Base-by-base conservation (phyloP, 2,888 invertebrate species). In the Hydroisotoma schaefferi region DNA sequence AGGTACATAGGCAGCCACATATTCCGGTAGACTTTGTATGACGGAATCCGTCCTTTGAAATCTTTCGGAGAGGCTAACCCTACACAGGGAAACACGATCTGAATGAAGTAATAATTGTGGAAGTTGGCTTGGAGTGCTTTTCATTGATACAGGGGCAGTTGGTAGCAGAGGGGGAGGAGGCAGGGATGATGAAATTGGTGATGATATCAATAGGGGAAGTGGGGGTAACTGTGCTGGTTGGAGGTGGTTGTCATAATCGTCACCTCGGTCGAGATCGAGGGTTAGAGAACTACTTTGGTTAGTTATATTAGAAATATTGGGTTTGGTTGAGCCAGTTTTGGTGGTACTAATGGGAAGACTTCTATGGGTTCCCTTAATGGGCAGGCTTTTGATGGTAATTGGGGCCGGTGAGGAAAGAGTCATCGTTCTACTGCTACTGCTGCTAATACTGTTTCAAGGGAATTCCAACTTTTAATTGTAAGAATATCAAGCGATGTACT, bases 41-140 rank as follows among this genome's bases (percentile, higher is more conserved):
- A 74, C 68, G 6, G 66, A 65, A 67, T 79, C 78, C 4, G 80
- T 79, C 47, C 69, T 65, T 26, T 73, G 67, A 68, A 80, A 80
- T 22, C 75, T 73, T 40, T 70, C 66, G 37, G 74, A 72, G 22
- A 80, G 70, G 12, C 65, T 67, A n/a, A 73, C 71, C 67, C 80
- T 80, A 74, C 51, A 76, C 73, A 38, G 5, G 22, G 62, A 62
- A 56, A 44, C 51, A 53, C 26, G 53, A 26, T 27, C 53, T 15
- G 6, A 20, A 27, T 33, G 23, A 3, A 52, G 18, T 49, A 52
- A 49, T 28, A n/a, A n/a, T 28, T 20, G 23, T 18, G 47, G 20
- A 15, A 10, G 22, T 46, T 25, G 6, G 22, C 23, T 8, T 6
- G 25, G 20, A 15, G 6, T 46, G 46, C 6, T 20, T 8, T 22